Evolutionary conservation across 1,140 invertebrate species (phyloP).

Genomic region (Microvelia longipes): DNA sequence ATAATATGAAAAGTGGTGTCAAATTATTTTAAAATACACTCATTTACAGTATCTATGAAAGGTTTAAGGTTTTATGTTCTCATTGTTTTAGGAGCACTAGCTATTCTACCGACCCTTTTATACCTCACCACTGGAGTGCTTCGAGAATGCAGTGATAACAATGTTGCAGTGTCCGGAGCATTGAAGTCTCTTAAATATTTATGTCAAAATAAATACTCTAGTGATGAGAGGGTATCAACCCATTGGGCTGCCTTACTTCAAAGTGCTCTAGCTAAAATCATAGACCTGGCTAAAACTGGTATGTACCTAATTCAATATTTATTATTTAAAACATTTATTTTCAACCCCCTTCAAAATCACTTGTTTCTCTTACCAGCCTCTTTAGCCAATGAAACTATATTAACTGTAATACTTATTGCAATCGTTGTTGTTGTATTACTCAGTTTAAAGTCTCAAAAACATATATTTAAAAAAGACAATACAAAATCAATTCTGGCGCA

Average conservation of each 20-base stretch:
- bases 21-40: too few relatives aligned
- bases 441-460: background rate
- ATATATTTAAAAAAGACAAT: background rate
- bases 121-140: constrained; percentile 80
- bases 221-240: constrained; percentile 39
- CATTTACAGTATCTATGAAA: too few relatives aligned
- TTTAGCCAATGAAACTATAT: too few relatives aligned
- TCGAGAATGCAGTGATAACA: constrained; percentile 45
- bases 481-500: too few relatives aligned
- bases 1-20: too few relatives aligned
- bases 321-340: background rate
- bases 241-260: constrained; percentile 69
- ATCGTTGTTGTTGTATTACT: too few relatives aligned
- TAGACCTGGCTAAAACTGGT: constrained; percentile 77
- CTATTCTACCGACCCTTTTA: constrained; percentile 81
- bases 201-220: constrained; percentile 45
- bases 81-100: constrained; percentile 51
- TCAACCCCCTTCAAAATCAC: background rate
- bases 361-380: too few relatives aligned
- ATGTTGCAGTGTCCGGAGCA: constrained; percentile 43
- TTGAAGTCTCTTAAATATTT: constrained; percentile 46
- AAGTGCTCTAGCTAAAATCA: constrained; percentile 69
- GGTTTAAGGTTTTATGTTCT: too few relatives aligned
- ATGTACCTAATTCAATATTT: constrained; percentile 11
- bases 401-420: too few relatives aligned